These are phyloP conservation scores for Kryptopterus vitreolus DNA, from an alignment of 2,797 vertebrate genomes.

Conservation along the genomic window DNA sequence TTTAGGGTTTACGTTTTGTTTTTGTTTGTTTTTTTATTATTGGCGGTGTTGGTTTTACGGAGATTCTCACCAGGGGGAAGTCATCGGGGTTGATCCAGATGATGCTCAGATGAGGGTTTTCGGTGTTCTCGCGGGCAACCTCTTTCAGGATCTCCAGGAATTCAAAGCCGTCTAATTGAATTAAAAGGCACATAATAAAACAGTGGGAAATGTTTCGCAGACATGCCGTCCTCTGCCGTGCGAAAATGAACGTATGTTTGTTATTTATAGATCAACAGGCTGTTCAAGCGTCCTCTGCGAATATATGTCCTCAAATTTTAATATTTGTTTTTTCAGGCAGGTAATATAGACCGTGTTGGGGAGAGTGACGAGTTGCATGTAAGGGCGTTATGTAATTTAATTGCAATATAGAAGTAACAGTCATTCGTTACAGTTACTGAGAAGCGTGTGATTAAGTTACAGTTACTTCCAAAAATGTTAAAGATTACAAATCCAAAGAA, in stretches of 20 bases:
- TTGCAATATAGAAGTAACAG: no score
- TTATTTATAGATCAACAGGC: neutral
- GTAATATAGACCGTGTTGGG: no score
- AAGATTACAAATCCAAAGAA: no score
- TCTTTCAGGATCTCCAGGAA: slow-evolving; percentile 91
- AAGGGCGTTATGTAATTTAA: no score
- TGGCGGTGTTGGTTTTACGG: neutral
- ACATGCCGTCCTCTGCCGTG: neutral
- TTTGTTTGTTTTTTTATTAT: neutral
- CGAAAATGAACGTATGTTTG: neutral
- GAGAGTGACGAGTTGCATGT: no score
- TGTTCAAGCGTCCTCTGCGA: neutral
- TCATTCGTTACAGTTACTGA: no score
- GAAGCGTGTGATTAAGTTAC: no score
- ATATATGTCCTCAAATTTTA: neutral
- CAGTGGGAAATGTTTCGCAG: neutral
- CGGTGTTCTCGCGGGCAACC: slow-evolving; percentile 86
- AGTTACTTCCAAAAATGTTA: no score
- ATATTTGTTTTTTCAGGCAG: neutral
- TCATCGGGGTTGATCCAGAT: slow-evolving; percentile 93
- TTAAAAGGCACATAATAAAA: slow-evolving; percentile 22
- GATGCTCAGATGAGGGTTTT: slow-evolving; percentile 90
- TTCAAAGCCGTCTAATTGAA: slow-evolving; percentile 77
- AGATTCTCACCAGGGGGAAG: slow-evolving; percentile 83
- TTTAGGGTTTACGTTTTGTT: neutral